Evolutionary conservation across 2,113 vertebrate genomes (phyloP), one percentile per base, ranked within the genome.

Genomic region (Leucosticte australis): DNA sequence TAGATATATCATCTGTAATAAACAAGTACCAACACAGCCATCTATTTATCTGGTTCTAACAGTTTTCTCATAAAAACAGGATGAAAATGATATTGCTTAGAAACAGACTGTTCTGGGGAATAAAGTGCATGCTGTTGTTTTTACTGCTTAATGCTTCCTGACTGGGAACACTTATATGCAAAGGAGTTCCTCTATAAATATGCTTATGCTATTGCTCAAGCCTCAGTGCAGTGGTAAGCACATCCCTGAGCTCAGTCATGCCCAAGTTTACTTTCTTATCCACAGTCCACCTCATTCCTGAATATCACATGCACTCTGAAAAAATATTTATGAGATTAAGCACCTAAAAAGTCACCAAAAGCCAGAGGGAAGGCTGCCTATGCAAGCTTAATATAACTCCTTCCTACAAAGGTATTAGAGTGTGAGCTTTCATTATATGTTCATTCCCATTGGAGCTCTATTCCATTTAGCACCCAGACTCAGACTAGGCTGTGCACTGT

Each of bases 71-170:
- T 89, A 77, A 89, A 86, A 95, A 7, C 71, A 67, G 75, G 63
- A 89, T n/a, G 82, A 83, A 85, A 90, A 86, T 68, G 9, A 87
- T 49, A 93, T 33, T 46, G 52, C 71, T 83, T 83, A 96, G 85
- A 92, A 95, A 87, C 71, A 92, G 85, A 44, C 47, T 88, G 79
- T 91, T 92, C 79, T 49, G 33, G 33, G 49, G 50, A 83, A 94
- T 76, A 76, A 94, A 94, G 88, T 30, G 55, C 41, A 7, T 31
- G 7, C 90, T 80, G 75, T 79, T 95, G 92, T 83, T 93, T 80
- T 92, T 87, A 89, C 57, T 90, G 87, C 78, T 93, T 74, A 92
- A 85, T 62, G 88, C 71, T 78, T 94, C 70, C 88, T 88, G 75
- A 85, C 68, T 88, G 42, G 59, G 79, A 96, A 73, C 83, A 77